phyloP scores from a whole-genome alignment of 1,140 invertebrate species.

The Apis dorsata region DNA sequence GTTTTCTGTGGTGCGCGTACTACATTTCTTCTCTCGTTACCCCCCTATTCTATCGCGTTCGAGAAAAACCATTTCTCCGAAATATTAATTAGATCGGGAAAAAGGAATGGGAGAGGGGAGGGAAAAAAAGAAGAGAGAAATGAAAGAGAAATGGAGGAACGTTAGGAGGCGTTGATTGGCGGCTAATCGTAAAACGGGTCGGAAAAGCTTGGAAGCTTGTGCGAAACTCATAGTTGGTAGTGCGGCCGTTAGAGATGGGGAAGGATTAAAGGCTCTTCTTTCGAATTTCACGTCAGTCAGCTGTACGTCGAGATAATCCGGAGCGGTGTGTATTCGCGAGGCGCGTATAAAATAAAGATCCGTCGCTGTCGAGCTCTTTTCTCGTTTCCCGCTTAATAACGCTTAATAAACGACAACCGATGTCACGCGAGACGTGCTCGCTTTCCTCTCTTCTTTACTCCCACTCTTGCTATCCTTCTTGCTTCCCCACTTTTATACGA shows the following conservation, averaged over 20 bases:
- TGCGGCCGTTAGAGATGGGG: slow-evolving; percentile 43
- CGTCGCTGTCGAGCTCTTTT: slow-evolving; percentile 58
- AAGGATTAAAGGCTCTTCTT: slow-evolving; percentile 77
- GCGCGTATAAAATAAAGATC: slow-evolving; percentile 76
- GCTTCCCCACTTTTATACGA: slow-evolving; percentile 56
- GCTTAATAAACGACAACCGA: slow-evolving; percentile 70
- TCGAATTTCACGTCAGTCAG: slow-evolving; percentile 77
- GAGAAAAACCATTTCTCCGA: background rate
- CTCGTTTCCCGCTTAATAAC: slow-evolving; percentile 71
- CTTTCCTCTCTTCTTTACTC: background rate
- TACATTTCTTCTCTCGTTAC: background rate
- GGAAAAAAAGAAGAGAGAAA: slow-evolving; percentile 17
- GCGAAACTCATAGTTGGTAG: slow-evolving; percentile 51
- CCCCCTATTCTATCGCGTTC: too few relatives aligned
- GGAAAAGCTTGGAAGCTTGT: slow-evolving; percentile 43
- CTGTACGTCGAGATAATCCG: slow-evolving; percentile 72
- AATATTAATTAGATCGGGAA: background rate
- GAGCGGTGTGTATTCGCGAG: slow-evolving; percentile 68
- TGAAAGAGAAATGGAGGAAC: slow-evolving; percentile 21
- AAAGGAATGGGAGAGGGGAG: too few relatives aligned
- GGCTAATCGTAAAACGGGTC: slow-evolving; percentile 54
- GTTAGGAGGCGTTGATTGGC: slow-evolving; percentile 53
- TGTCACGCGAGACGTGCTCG: slow-evolving; percentile 51
- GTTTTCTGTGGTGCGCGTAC: background rate
- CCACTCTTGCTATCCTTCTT: background rate